A percentile compares a stretch with the other conserved stretches of the same genome.
Evolutionary conservation across 1,140 invertebrate genomes (phyloP).

Genomic region (Charaxes varanes): DNA sequence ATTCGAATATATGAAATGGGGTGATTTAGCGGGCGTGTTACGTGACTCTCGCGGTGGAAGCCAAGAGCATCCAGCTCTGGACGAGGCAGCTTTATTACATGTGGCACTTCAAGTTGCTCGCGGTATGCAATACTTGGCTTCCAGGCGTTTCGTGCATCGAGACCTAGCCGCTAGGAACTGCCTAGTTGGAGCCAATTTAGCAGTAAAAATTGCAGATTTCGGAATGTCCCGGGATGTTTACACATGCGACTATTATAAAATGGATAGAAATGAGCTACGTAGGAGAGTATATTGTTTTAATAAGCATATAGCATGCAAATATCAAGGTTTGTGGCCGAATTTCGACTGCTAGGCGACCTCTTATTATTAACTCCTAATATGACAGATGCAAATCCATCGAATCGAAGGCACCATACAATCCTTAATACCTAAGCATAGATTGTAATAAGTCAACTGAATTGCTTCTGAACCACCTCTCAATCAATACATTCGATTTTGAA

Average conservation of each 20-base stretch:
- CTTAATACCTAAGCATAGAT: too few relatives aligned
- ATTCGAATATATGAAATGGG: constrained; percentile 94
- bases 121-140: constrained; percentile 92
- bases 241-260: constrained; percentile 95
- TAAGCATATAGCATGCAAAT: too few relatives aligned
- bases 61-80: constrained; percentile 59
- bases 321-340: too few relatives aligned
- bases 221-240: constrained; percentile 94
- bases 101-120: constrained; percentile 83
- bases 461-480: too few relatives aligned
- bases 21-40: constrained; percentile 89
- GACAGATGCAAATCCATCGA: too few relatives aligned
- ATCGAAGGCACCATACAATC: too few relatives aligned
- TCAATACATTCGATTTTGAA: too few relatives aligned
- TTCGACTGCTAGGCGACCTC: too few relatives aligned
- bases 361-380: too few relatives aligned
- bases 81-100: constrained; percentile 75
- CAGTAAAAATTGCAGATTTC: constrained; percentile 94
- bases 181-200: constrained; percentile 85
- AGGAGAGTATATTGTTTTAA: too few relatives aligned
- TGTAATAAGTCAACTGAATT: too few relatives aligned
- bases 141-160: constrained; percentile 92
- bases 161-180: constrained; percentile 95
- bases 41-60: constrained; percentile 77
- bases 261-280: too few relatives aligned